These are phyloP conservation scores for Thalassarche chlororhynchos DNA, from an alignment of 2,113 vertebrate species.

Conservation along the genomic window DNA sequence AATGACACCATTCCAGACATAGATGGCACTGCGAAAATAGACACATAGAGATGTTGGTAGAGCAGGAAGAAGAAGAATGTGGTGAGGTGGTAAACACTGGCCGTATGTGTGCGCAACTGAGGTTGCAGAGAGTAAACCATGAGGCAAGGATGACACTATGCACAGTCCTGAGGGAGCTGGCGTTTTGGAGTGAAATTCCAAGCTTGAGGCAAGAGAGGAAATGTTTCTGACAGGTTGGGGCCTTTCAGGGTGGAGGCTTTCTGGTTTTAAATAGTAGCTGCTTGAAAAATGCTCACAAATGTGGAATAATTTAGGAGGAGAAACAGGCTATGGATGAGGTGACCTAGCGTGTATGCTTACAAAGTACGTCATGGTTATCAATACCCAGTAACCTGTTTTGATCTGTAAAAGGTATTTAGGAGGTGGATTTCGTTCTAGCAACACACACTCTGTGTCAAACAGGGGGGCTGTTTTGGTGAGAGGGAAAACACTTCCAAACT, in stretches of 20 bases:
- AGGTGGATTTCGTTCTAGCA: not conserved
- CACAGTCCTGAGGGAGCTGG: not conserved
- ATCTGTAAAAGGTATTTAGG: not conserved
- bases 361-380: not conserved
- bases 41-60: not conserved
- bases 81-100: not conserved
- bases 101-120: not conserved
- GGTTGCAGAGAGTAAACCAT: not conserved
- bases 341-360: not conserved
- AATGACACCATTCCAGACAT: not conserved
- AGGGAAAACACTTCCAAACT: not conserved
- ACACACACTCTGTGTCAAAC: not conserved
- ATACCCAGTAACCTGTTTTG: not conserved
- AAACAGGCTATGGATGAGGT: not conserved
- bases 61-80: not conserved
- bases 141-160: not conserved
- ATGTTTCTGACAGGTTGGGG: constrained; percentile 56
- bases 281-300: constrained; percentile 10
- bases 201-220: constrained; percentile 41
- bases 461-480: not conserved
- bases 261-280: constrained; percentile 40
- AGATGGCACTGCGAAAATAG: not conserved
- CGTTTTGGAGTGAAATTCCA: constrained; percentile 39
- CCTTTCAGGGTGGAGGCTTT: constrained; percentile 43
- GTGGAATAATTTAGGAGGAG: constrained; percentile 10